A percentile compares a stretch with the other conserved stretches of the same genome.
These are phyloP conservation scores for Nomada lathburiana DNA, from an alignment of 2,888 invertebrate genomes.

Conservation along the genomic window DNA sequence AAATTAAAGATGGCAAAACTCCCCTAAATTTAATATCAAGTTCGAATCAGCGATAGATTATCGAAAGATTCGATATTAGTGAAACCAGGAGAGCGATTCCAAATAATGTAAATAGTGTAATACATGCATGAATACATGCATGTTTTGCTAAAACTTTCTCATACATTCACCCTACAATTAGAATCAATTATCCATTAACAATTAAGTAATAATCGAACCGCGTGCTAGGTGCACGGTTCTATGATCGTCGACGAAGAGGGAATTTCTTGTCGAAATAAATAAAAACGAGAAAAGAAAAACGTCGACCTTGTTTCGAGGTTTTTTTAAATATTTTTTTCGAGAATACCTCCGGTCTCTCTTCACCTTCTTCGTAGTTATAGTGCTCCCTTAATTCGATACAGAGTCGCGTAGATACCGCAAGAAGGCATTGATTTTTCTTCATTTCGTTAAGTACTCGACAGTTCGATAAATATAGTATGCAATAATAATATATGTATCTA, in stretches of 20 bases:
- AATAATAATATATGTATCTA: constrained; percentile 42
- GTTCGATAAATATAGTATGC: constrained; percentile 43
- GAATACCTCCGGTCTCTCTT: constrained; percentile 3
- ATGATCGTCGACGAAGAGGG: constrained; percentile 43
- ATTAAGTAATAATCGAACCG: constrained; percentile 32
- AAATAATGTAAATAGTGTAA: too few relatives aligned
- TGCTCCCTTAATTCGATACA: constrained; percentile 34
- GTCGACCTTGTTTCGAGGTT: constrained; percentile 4
- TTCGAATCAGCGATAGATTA: too few relatives aligned
- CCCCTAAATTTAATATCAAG: too few relatives aligned
- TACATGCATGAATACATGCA: too few relatives aligned
- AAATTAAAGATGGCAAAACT: too few relatives aligned
- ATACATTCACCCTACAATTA: too few relatives aligned
- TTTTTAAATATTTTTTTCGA: background rate
- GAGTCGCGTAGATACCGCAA: constrained; percentile 64
- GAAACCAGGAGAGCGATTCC: too few relatives aligned
- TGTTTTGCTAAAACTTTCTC: too few relatives aligned
- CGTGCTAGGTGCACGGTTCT: constrained; percentile 26
- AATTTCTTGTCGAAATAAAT: background rate
- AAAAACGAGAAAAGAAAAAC: background rate
- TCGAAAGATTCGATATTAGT: too few relatives aligned
- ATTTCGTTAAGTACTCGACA: constrained; percentile 66
- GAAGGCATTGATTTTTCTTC: constrained; percentile 69
- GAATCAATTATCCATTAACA: background rate
- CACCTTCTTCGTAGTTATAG: background rate